Evolutionary conservation across 2,113 vertebrate species (phyloP).

Genomic region (Nothocercus julius): DNA sequence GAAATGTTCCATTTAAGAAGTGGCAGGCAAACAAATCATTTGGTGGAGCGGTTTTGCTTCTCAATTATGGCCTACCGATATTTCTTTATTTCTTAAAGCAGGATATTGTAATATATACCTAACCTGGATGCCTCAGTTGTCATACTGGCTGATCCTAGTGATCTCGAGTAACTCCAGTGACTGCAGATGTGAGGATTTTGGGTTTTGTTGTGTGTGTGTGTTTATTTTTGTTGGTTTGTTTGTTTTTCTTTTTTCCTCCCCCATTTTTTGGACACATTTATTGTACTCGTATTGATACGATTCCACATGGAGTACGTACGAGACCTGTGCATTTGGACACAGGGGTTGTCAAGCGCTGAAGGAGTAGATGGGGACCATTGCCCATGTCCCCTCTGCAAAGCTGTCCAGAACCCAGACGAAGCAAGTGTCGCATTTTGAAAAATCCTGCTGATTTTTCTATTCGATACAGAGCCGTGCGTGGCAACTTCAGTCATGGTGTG

Average conservation of each 20-base stretch:
- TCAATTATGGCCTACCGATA: background rate
- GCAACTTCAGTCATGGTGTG: background rate
- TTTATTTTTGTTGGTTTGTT: no score
- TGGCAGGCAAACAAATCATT: background rate
- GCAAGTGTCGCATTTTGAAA: rapidly evolving
- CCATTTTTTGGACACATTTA: background rate
- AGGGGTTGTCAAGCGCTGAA: background rate
- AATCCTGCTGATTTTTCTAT: background rate
- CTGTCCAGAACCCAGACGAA: background rate
- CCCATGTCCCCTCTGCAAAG: background rate
- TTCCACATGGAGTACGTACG: rapidly evolving
- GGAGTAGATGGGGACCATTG: rapidly evolving
- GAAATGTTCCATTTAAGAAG: background rate
- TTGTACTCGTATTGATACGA: rapidly evolving
- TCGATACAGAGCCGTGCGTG: rapidly evolving
- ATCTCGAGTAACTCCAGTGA: background rate
- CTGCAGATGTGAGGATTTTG: background rate
- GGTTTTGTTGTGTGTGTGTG: no score
- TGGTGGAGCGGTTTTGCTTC: background rate
- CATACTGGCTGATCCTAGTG: background rate
- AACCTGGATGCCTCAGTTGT: background rate
- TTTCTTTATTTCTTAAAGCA: background rate
- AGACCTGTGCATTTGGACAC: background rate
- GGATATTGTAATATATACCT: background rate
- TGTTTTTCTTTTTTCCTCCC: no score